phyloP scores from a whole-genome alignment of 2,113 vertebrate genomes.

The Corythoichthys intestinalis region DNA sequence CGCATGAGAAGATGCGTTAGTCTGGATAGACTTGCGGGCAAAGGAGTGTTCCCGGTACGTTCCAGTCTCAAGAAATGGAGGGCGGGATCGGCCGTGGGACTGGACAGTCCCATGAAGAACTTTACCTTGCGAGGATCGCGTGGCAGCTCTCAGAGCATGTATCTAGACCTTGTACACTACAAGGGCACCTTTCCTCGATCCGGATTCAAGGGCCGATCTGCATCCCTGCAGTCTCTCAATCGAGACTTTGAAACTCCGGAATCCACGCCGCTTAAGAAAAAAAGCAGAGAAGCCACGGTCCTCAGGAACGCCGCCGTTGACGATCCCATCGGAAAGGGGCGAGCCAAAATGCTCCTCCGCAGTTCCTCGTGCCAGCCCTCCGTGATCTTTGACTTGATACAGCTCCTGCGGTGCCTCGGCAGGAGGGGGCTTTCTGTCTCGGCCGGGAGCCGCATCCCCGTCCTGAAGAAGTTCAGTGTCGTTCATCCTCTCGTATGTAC shows the following conservation, averaged over 20 bases:
- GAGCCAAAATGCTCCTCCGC: slow-evolving; percentile 21
- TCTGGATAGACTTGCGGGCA: slow-evolving; percentile 56
- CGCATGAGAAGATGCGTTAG: slow-evolving; percentile 64
- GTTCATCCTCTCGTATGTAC: slow-evolving; percentile 5
- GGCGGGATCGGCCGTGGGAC: slow-evolving; percentile 30
- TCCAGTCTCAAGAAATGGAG: slow-evolving; percentile 29
- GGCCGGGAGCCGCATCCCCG: slow-evolving; percentile 65
- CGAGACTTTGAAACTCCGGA: slow-evolving; percentile 40
- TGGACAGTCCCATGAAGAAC: slow-evolving; percentile 33
- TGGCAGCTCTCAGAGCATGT: slow-evolving; percentile 56
- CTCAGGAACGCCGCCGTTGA: slow-evolving; percentile 7
- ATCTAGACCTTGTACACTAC: slow-evolving; percentile 57
- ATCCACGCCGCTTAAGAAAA: slow-evolving; percentile 29
- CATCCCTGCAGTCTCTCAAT: slow-evolving; percentile 62
- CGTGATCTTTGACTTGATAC: slow-evolving; percentile 62
- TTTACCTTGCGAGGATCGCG: slow-evolving; percentile 22
- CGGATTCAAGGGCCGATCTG: slow-evolving; percentile 39
- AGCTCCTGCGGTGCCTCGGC: slow-evolving; percentile 58
- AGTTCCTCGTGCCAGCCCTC: slow-evolving; percentile 44
- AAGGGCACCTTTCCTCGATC: slow-evolving; percentile 35
- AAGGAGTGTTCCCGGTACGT: slow-evolving; percentile 20
- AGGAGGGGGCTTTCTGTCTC: slow-evolving; percentile 43
- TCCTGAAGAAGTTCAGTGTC: slow-evolving; percentile 38
- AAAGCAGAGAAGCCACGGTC: slow-evolving; percentile 28
- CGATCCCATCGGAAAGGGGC: slow-evolving; percentile 28